Conservation (phyloP, 2,888 invertebrate species). For the Girardia tigrina region DNA sequence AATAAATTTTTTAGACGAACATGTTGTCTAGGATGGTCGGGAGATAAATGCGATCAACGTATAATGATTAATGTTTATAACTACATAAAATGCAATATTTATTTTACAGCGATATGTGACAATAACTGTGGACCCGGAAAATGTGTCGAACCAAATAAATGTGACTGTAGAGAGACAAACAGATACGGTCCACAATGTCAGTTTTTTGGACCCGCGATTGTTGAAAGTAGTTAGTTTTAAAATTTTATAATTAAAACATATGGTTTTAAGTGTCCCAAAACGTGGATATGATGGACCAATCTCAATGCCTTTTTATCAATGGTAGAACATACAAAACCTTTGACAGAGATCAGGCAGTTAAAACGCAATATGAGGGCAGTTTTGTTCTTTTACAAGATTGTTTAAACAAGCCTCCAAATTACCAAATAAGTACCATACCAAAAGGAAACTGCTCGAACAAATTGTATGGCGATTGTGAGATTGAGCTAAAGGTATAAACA, state of each 20-base stretch:
- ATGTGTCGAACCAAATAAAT: background rate
- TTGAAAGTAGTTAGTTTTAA: background rate
- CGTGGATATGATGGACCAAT: background rate
- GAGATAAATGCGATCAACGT: background rate
- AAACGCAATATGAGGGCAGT: background rate
- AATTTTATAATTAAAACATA: background rate
- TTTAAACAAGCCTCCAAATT: background rate
- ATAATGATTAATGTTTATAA: too few species aligned
- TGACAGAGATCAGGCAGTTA: background rate
- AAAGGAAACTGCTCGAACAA: background rate
- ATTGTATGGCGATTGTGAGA: background rate
- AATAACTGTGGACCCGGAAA: background rate
- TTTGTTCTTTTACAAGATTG: background rate
- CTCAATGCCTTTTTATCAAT: background rate
- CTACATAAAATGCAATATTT: too few species aligned
- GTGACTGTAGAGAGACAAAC: constrained; percentile 4
- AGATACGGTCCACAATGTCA: background rate
- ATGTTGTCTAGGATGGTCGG: constrained; percentile 2
- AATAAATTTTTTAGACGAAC: background rate
- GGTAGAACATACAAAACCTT: background rate
- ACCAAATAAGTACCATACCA: background rate
- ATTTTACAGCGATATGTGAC: background rate
- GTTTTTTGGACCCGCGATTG: background rate
- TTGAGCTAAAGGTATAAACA: too few species aligned
- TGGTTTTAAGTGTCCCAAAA: background rate